Evolutionary conservation across 2,113 vertebrate species (phyloP), one percentile per base, ranked within the genome.

Genomic region (Ranitomeya variabilis): DNA sequence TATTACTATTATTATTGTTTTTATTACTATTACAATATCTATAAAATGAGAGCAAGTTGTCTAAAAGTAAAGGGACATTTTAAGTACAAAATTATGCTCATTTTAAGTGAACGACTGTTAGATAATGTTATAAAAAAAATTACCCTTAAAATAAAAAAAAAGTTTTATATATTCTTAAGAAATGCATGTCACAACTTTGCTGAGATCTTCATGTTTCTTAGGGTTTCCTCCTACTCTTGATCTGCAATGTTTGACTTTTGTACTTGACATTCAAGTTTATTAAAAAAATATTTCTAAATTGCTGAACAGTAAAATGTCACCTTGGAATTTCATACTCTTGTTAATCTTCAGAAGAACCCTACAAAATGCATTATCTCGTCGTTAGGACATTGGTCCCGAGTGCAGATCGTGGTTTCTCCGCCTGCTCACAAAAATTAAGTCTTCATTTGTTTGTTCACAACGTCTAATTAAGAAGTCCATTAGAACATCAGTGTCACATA

Each of bases 401-500:
- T 21, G 60, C 1, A 37, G 59, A 14, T 81, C 7, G 45, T 14
- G 82, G 82, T 23, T 26, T 26, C 21, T 26, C 21, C 11, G n/a
- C n/a, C 16, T 26, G 18, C 13, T 52, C 69, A 12, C 51, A 83
- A 1, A 23, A 83, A 69, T 84, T 16, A 69, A 84, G 51, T 55
- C 45, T 83, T 83, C 21, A 84, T 84, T 84, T 69, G 69, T 79
- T 87, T 87, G 74, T 80, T 79, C 51, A 62, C 73, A 78, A 45
- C 21, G 21, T 77, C 85, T 86, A 86, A 79, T 87, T 87, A 87
- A 60, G 60, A 69, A 79, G 37, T 87, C 51, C 37, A 87, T 87
- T 87, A 87, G 85, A 80, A 79, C 76, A 78, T 79, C 67, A 67
- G 74, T 37, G 85, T 80, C 85, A 87, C 76, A 67, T 79, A 87